Evolutionary conservation across 2,113 vertebrate genomes (phyloP).

Genomic region (Mus musculus): GRCm39 chr1:27099501-27100000

Average conservation of each 20-base stretch:
- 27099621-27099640: no score
- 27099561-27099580: no score
- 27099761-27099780: not conserved
- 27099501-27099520: no score
- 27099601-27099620: no score
- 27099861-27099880: not conserved
- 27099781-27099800: not conserved
- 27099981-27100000: not conserved
- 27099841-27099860: not conserved
- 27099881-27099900: not conserved
- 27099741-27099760: not conserved
- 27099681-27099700: no score
- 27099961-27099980: not conserved
- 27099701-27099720: not conserved
- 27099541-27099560: no score
- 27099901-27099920: not conserved
- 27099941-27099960: not conserved
- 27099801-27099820: not conserved
- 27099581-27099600: no score
- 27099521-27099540: no score
- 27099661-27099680: no score
- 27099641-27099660: no score
- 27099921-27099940: not conserved
- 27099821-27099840: not conserved
- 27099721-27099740: conserved; percentile 4